phyloP scores from a whole-genome alignment of 2,888 invertebrate genomes.

The Euphydryas editha region DNA sequence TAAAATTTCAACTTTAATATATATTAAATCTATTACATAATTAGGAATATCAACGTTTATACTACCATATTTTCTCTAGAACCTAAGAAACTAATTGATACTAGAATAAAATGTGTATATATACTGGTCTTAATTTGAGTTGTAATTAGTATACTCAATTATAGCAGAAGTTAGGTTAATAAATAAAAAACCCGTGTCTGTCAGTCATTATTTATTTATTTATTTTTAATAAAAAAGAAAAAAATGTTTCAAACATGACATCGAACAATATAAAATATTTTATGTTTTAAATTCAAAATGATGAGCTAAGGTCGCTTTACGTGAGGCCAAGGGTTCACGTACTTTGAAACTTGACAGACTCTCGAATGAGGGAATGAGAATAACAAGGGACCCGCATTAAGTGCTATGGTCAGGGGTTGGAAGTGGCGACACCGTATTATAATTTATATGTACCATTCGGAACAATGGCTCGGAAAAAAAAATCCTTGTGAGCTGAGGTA shows the following conservation, averaged over 20 bases:
- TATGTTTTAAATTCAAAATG: not conserved
- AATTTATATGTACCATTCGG: slow-evolving; percentile 10
- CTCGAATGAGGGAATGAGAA: slow-evolving; percentile 14
- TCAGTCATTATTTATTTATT: too few species aligned
- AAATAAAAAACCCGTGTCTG: too few species aligned
- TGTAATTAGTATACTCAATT: too few species aligned
- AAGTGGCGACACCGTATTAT: slow-evolving; percentile 23
- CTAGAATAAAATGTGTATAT: too few species aligned
- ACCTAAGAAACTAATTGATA: too few species aligned
- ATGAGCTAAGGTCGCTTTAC: not conserved
- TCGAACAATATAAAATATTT: not conserved
- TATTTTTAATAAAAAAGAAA: too few species aligned
- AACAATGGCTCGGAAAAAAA: slow-evolving; percentile 3
- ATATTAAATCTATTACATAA: too few species aligned
- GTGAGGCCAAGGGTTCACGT: not conserved
- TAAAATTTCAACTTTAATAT: too few species aligned
- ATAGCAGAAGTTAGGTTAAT: too few species aligned
- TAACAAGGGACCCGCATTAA: slow-evolving; percentile 33
- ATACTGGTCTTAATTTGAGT: too few species aligned
- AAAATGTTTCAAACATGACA: not conserved
- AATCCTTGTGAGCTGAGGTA: not conserved
- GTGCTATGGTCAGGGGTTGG: slow-evolving; percentile 29
- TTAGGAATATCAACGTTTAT: too few species aligned
- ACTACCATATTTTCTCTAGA: too few species aligned
- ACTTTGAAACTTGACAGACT: slow-evolving; percentile 19